Evolutionary conservation across 2,888 invertebrate genomes (phyloP), one percentile per base, ranked within the genome.

Genomic region (Molanna angustata): DNA sequence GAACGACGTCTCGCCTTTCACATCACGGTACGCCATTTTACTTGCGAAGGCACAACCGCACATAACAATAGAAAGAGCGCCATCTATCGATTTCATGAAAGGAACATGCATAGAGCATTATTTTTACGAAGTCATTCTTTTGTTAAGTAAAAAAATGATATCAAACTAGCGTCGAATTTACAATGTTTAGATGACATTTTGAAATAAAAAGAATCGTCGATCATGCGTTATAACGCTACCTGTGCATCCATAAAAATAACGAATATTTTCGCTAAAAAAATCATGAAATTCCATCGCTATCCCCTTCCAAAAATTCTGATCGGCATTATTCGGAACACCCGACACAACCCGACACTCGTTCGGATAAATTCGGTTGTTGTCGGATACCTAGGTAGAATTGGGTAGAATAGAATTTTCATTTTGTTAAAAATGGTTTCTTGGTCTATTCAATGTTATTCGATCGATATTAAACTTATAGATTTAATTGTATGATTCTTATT

Each of bases 21-120:
- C 82, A 82, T 80, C 79, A 79, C 73, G 73, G 71, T 77, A 78
- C 80, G 82, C 83, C 83, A 83, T 83, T 78, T 80, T 80, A 80
- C 75, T 74, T 75, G 74, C 73, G 69, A 43, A 43, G 52, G 71
- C 73, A 49, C 71, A 71, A 73, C 73, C 73, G 72, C 73, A 75
- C 79, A 82, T 79, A 82, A 82, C 80, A 82, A 82, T 80, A 76
- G 68, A 69, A 62, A 64, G 64, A 71, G 75, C 80, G 83, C 80
- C 83, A 83, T 82, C 83, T 84, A 77, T 69, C 68, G 68, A 67
- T 67, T 66, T 57, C 58, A 47, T 56, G 48, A 18, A 49, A 31
- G 47, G 33, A 18, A 40, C 46, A 32, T 45, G 47, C 33, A 18
- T 27, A 32, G 44, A 56, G 49, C 49, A 48, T 52, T 52, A n/a